Evolutionary conservation across 2,888 invertebrate species (phyloP), one percentile per base, ranked within the genome.

Genomic region (Drosophila picticornis): DNA sequence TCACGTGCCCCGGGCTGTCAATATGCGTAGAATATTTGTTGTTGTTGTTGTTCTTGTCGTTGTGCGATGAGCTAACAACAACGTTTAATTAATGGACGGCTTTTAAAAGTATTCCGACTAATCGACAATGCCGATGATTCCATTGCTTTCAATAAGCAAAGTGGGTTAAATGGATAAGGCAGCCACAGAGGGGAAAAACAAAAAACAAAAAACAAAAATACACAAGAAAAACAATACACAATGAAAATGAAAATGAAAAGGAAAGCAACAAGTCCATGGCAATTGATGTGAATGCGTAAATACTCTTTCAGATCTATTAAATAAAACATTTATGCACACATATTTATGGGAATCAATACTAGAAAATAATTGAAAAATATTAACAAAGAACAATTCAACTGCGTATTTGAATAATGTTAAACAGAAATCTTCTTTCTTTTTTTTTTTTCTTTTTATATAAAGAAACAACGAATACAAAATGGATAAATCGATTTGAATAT

Each of bases 1-100:
- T 87, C 90, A 87, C 86, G 86, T 89, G 86, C 90, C 78, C 57
- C 52, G 69, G 48, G 75, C 74, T 58, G 68, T 68, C 52, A 46
- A 75, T 75, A 71, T 62, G 27, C 60, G 64, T 22, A 34, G 16
- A 43, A 16, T 25, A 16, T 25, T 46, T 25, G 13, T 32, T 46
- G 50, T 32, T 63, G 71, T 57, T 50, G 59, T 31, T 46, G 66
- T 40, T 52, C 50, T 38, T 74, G 71, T 53, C 64, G 66, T 40
- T 57, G 57, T 27, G 58, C 63, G 75, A 83, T 83, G 79, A 81
- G 81, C 72, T 76, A 81, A 86, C 86, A 74, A 70, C 67, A 72
- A 55, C 55, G 63, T 16, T 34, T 56, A 75, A 83, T 83, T 81
- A 74, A 83, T 75, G 72, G 59, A 68, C 32, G 53, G 61, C 72